phyloP scores from a whole-genome alignment of 2,113 vertebrate genomes.

The Chaenogobius annularis region DNA sequence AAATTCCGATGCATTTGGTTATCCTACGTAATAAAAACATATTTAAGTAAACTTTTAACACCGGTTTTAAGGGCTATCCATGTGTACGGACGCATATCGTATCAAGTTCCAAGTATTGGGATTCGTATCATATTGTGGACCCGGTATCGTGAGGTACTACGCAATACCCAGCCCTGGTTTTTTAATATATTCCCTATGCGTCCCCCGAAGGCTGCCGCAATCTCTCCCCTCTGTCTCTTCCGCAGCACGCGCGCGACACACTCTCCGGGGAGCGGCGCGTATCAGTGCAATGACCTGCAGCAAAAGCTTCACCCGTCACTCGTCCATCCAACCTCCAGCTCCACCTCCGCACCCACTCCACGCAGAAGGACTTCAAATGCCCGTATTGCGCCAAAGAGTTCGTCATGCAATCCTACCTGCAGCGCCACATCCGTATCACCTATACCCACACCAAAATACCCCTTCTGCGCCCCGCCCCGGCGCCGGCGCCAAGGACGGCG shows the following conservation, averaged over 20 bases:
- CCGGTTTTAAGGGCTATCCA: too few species aligned
- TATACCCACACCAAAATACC: conserved; percentile 61
- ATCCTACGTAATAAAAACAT: too few species aligned
- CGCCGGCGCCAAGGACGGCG: conserved; percentile 55
- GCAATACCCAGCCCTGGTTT: too few species aligned
- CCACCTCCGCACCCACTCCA: conserved; percentile 87
- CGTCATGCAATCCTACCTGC: conserved; percentile 90
- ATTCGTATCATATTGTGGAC: too few species aligned
- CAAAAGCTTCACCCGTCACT: conserved; percentile 88
- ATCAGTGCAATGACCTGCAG: conserved; percentile 81
- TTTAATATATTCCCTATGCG: too few species aligned
- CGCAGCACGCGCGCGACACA: conserved; percentile 87
- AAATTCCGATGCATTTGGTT: too few species aligned
- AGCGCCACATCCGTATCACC: conserved; percentile 85
- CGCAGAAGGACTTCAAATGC: conserved; percentile 85
- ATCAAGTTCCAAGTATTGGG: too few species aligned
- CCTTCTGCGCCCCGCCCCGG: conserved; percentile 42
- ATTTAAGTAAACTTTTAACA: too few species aligned
- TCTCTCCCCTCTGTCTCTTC: neutral
- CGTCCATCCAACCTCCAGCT: conserved; percentile 90
- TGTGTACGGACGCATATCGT: too few species aligned
- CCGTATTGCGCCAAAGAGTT: conserved; percentile 86
- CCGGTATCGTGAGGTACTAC: too few species aligned
- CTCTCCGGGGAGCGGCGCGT: conserved; percentile 88
- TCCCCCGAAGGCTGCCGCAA: too few species aligned